Evolutionary conservation across 2,113 vertebrate genomes (phyloP), one percentile per base, ranked within the genome.

Genomic region (Sphyrna mokarran): DNA sequence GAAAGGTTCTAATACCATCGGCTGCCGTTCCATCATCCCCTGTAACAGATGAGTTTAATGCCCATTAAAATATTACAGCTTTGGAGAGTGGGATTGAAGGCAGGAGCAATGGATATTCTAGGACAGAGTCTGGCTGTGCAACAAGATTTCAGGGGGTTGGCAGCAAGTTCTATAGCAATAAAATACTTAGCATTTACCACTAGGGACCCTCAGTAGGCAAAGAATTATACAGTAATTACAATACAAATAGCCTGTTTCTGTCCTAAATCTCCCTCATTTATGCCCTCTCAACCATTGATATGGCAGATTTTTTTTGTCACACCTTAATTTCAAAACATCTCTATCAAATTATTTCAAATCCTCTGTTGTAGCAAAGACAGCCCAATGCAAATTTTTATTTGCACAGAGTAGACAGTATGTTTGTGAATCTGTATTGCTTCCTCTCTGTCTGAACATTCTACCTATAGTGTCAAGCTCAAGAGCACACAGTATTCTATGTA

Each of bases 1-100:
- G 37, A 95, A 95, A 18, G 94, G 94, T 72, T 95, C 94, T 26
- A 95, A 29, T 95, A 95, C 94, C 94, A 95, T 95, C 72, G 94
- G 94, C 68, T 72, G 94, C 1, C 94, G 94, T n/a, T 95, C 94
- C 40, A 76, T 54, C 94, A 95, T 95, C 69, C 94, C 94, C 94
- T 95, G 40, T 48, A 95, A 95, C 40, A 72, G n/a, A 66, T 37
- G 16, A 18, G n/a, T 93, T 68, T 2, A 93, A 93, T 10, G 1
- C 20, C n/a, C 33, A 66, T 93, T 93, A 37, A 90, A 2, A 0
- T 61, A 89, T 54, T 89, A 26, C 6, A 93, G 0, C 61, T 93
- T 93, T 66, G 5, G 37, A 37, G 13, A 68, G 72, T 61, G 86
- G 11, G 14, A 63, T 14, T 63, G 58, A 66, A 58, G 58, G 5